These are phyloP conservation scores for Marmota flaviventris DNA, from an alignment of 2,113 vertebrate species.

Conservation along the genomic window DNA sequence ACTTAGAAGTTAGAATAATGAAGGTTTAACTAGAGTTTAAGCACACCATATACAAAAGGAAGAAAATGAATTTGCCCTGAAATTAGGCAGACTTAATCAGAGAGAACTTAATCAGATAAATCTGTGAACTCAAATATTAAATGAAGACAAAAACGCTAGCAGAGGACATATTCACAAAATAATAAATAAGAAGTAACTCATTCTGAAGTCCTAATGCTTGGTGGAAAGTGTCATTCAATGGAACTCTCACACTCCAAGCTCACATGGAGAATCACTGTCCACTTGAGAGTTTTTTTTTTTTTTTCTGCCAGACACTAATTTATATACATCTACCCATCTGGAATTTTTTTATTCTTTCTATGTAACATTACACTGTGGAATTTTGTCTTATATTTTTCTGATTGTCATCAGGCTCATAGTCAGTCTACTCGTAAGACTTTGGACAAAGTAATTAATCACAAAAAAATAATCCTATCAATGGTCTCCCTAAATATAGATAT, in stretches of 20 bases:
- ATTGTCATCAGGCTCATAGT: neutral
- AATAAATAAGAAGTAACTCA: neutral
- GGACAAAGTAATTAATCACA: neutral
- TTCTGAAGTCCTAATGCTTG: neutral
- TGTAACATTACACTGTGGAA: neutral
- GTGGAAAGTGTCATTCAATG: neutral
- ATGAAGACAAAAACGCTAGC: neutral
- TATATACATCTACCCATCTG: neutral
- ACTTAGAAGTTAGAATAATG: neutral
- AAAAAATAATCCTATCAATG: neutral
- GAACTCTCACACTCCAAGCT: neutral
- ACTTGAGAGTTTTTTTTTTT: neutral
- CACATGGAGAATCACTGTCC: neutral
- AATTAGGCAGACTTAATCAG: neutral
- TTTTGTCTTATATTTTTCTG: neutral
- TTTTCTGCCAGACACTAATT: neutral
- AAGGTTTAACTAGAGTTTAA: neutral
- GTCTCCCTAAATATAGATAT: neutral
- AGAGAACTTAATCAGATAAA: neutral
- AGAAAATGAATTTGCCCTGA: neutral
- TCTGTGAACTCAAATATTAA: neutral
- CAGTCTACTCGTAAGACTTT: neutral
- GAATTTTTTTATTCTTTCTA: neutral
- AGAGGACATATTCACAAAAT: neutral
- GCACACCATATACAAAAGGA: neutral